phyloP scores from a whole-genome alignment of 1,140 invertebrate genomes.

The Brachionus calyciflorus region DNA sequence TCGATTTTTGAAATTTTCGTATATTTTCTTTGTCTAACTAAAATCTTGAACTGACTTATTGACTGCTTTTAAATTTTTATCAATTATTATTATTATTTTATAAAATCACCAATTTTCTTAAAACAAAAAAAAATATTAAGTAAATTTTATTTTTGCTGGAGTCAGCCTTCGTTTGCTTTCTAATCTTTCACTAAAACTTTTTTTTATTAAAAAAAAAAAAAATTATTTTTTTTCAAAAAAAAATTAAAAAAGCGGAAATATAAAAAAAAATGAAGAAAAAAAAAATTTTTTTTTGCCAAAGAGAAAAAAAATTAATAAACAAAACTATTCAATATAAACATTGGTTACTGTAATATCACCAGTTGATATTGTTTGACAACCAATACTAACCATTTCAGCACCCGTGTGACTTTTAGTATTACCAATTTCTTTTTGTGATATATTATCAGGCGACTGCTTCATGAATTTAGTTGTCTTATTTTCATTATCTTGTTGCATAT shows the following conservation, averaged over 20 bases:
- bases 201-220: slow-evolving; percentile 9
- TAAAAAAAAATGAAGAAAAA: neutral
- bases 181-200: no score
- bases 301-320: slow-evolving; percentile 1
- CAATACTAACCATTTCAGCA: slow-evolving; percentile 31
- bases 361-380: slow-evolving; percentile 47
- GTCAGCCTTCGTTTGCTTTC: no score
- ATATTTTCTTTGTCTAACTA: no score
- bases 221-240: slow-evolving; percentile 5
- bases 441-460: slow-evolving; percentile 44
- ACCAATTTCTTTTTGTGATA: slow-evolving; percentile 13
- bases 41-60: no score
- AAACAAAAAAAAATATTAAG: no score
- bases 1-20: no score
- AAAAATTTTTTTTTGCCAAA: neutral
- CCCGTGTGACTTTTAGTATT: neutral
- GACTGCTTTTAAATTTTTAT: no score
- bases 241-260: slow-evolving; percentile 10
- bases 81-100: no score
- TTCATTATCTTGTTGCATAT: neutral
- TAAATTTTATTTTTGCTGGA: no score
- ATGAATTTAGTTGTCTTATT: slow-evolving; percentile 20
- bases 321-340: slow-evolving; percentile 47
- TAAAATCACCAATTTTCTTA: no score
- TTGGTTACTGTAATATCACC: slow-evolving; percentile 44